phyloP scores from a whole-genome alignment of 2,888 invertebrate species.

The Anaspis maculata region DNA sequence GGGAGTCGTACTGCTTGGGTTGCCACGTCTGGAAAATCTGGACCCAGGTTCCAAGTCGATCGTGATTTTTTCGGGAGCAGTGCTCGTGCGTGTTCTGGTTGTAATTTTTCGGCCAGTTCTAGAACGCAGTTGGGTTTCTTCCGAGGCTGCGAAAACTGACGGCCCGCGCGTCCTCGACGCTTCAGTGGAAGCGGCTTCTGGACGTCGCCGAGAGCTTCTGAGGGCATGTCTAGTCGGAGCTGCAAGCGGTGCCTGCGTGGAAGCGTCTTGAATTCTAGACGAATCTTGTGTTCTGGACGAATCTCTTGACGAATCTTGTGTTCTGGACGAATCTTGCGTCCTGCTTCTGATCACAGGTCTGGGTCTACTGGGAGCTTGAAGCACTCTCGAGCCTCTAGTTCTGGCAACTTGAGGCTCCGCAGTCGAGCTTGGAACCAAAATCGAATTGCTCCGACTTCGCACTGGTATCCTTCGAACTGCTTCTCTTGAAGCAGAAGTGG shows the following conservation, averaged over 20 bases:
- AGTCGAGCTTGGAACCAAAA: too few species aligned
- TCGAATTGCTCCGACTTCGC: too few species aligned
- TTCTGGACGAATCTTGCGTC: neutral
- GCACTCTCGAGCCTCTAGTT: conserved; percentile 6
- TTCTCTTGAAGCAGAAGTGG: too few species aligned
- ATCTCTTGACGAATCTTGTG: neutral
- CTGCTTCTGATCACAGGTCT: neutral
- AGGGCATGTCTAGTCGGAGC: neutral
- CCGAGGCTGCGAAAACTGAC: conserved; percentile 21
- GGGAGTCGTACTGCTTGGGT: neutral
- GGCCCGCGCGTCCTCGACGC: conserved; percentile 18
- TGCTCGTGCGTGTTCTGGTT: neutral
- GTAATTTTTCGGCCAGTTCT: conserved; percentile 29
- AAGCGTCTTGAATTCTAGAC: neutral
- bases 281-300: neutral
- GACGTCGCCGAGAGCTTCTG: conserved; percentile 4
- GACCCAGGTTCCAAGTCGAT: conserved; percentile 6
- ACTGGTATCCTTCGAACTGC: too few species aligned
- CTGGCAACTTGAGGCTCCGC: neutral
- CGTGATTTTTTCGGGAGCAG: conserved; percentile 17
- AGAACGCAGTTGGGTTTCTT: conserved; percentile 23
- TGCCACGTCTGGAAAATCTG: too few species aligned
- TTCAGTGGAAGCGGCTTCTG: too few species aligned
- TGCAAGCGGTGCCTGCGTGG: too few species aligned
- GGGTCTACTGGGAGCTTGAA: conserved; percentile 7